Evolutionary conservation across 2,113 vertebrate genomes (phyloP), one percentile per base, ranked within the genome.

Genomic region (Protobothrops flavoviridis): DNA sequence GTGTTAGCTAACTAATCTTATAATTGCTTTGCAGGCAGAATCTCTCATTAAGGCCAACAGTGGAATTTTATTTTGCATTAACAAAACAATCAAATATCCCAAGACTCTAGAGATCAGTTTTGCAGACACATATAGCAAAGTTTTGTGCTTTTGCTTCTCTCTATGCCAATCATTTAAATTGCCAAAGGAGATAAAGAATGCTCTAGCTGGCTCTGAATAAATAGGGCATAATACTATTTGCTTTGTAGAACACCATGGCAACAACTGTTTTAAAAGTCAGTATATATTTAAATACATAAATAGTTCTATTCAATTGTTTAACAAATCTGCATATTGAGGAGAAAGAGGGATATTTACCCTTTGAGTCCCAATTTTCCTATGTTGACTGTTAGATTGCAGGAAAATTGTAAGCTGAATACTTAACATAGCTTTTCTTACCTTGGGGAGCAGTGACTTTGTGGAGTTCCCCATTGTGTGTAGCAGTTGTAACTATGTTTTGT

Each of bases 1-100:
- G 87, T 48, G 61, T 64, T 11, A 95, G 17, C 56, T 88, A 93
- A 57, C 39, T 95, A 89, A 93, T 93, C 33, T 93, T 94, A 90
- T 0, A 89, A 5, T 91, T 85, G 87, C 26, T 29, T 94, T 91
- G 93, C 29, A 94, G 52, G n/a, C 20, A 91, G 48, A 55, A 9
- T 10, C 74, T 93, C 52, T 57, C 88, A 3, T 90, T 21, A 53
- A 21, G 86, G 48, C 88, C 48, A 64, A 4, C 43, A 26, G n/a
- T 86, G 81, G 69, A 94, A 29, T 90, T 90, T 93, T 86, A 61
- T 29, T 10, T 15, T 52, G 87, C 56, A 45, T 95, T 94, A 93
- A 50, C 90, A 4, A 10, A 90, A 15, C 26, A 94, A 45, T 24
- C 11, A 39, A 95, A 94, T 89, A 90, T 23, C 94, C 94, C 21